phyloP scores from a whole-genome alignment of 2,797 vertebrate species.

The Darevskia mixta region DNA sequence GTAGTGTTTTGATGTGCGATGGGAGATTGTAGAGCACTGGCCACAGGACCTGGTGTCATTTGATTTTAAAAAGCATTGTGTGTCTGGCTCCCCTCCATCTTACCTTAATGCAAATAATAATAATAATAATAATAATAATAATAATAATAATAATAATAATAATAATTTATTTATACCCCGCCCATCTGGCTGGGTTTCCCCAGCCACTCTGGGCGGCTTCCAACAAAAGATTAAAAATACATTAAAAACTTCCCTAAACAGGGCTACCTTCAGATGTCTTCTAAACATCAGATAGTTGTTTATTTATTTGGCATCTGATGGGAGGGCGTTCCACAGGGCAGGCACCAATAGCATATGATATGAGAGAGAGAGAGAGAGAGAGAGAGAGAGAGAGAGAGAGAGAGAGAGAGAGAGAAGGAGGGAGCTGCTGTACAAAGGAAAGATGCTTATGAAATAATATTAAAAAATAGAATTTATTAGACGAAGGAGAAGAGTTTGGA shows the following conservation, averaged over 20 bases:
- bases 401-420: not conserved
- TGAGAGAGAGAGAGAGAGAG: no score
- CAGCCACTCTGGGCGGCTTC: no score
- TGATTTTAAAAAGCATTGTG: constrained; percentile 50
- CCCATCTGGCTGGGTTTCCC: no score
- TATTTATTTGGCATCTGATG: no score
- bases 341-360: not conserved
- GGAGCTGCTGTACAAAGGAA: not conserved
- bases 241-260: no score
- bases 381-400: not conserved
- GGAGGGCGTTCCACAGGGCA: no score
- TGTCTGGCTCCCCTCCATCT: constrained; percentile 17
- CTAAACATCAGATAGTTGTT: no score
- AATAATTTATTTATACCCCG: no score
- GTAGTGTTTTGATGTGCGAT: constrained; percentile 66
- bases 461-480: not conserved
- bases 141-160: no score
- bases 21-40: constrained; percentile 60
- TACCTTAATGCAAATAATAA: constrained; percentile 12
- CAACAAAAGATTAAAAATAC: no score
- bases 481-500: constrained; percentile 77
- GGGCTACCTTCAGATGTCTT: no score
- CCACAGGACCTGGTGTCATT: constrained; percentile 45
- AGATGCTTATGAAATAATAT: not conserved
- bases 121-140: rapidly evolving